Conservation (phyloP, 2,113 vertebrate species). For the Crotalus horridus region DNA sequence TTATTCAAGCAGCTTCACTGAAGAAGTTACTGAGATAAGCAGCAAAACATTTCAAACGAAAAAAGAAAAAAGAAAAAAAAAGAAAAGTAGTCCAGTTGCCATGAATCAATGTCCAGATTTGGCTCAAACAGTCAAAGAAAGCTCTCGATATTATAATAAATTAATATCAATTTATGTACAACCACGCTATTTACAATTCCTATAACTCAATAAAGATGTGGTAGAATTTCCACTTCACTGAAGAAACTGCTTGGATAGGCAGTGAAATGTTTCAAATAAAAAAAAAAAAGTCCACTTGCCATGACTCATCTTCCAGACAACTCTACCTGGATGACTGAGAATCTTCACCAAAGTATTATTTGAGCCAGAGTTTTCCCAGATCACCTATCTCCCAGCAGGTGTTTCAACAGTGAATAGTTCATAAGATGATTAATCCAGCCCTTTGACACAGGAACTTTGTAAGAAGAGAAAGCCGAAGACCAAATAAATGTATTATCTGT, state of each 20-base stretch:
- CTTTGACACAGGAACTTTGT: conserved; percentile 14
- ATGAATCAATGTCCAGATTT: background rate
- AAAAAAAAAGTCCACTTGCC: background rate
- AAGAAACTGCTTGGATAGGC: background rate
- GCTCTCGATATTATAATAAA: background rate
- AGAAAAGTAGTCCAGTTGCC: background rate
- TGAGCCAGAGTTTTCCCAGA: background rate
- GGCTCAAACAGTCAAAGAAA: background rate
- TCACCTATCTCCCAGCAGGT: background rate
- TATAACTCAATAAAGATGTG: background rate
- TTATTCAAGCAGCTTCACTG: no score
- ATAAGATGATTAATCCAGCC: conserved; percentile 7
- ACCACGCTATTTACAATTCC: background rate
- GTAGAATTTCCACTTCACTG: background rate
- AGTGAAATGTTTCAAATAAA: background rate
- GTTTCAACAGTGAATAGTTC: background rate
- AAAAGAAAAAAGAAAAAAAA: no score
- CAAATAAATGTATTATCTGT: conserved; percentile 11
- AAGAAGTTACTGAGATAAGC: no score
- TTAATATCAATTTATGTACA: background rate
- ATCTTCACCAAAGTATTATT: background rate
- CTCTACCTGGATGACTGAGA: background rate
- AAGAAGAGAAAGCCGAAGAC: background rate
- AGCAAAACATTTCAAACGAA: no score
- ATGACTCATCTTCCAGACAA: background rate